Evolutionary conservation across 2,797 vertebrate genomes (phyloP), one percentile per base, ranked within the genome.

Genomic region (Gobio occitaniae): DNA sequence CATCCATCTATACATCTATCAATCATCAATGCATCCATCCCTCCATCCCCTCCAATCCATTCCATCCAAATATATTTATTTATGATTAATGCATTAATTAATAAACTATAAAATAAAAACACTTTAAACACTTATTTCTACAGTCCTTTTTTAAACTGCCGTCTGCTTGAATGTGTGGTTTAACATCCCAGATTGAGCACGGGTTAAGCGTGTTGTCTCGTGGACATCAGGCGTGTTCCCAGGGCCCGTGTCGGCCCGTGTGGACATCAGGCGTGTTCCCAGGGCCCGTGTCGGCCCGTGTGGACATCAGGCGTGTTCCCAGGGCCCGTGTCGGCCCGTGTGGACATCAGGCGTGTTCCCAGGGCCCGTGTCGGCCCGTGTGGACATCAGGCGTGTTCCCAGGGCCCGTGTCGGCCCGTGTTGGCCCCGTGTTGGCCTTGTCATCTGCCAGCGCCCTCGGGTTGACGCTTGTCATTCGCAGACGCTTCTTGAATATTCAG

Each of bases 401-500:
- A 3, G 38, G 38, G 54, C 66, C 75, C 19, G 41, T 50, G 25
- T 32, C 17, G 44, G 52, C 83, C 75, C 72, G 32, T 68, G 6
- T n/a, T n/a, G n/a, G n/a, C n/a, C 66, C 75, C 19, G 41, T 50
- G 25, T 32, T 36, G 44, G 52, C 83, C 75, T 79, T 38, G 48
- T 84, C 52, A 47, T 59, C 25, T 36, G 17, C 21, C 68, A 32
- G 52, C 38, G 17, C 38, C 11, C 36, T 16, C 71, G 21, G 25
- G 7, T 59, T 56, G 63, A 77, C 32, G 41, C 63, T 75, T 32
- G 19, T 41, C 59, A 32, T 54, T 47, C 48, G 12, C 11, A 6
- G 4, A 29, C 13, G 48, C 72, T 6, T 8, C 59, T 8, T 76
- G 72, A 83, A 83, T 83, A 78, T 78, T 84, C 65, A 84, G n/a